phyloP scores from a whole-genome alignment of 92 coral and sea anemone genomes.

The Porites divaricata region DNA sequence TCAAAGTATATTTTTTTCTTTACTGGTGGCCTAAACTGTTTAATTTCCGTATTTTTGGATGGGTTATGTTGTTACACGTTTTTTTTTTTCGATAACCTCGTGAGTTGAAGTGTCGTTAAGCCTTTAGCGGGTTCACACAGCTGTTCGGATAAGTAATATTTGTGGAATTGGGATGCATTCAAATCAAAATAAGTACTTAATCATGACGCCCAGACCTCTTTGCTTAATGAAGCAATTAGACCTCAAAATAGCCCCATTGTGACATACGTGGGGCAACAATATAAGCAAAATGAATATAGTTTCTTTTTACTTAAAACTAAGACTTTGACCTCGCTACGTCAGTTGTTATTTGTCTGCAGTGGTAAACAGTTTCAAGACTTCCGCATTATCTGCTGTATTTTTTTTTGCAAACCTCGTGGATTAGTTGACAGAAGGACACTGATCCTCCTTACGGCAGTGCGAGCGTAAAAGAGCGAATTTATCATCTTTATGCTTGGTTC shows the following conservation, averaged over 20 bases:
- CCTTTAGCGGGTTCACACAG: neutral
- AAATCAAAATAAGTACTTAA: conserved; percentile 22
- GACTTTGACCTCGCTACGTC: neutral
- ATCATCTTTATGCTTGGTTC: conserved; percentile 20
- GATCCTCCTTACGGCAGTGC: neutral
- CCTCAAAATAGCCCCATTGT: neutral
- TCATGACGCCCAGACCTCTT: conserved; percentile 16
- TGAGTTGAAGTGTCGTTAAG: neutral
- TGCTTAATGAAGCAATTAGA: conserved; percentile 19
- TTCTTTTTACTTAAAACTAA: neutral
- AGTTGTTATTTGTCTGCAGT: neutral
- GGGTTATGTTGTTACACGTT: neutral
- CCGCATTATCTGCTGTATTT: too few species aligned
- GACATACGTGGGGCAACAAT: neutral
- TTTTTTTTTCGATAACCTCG: neutral
- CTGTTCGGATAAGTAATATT: conserved; percentile 26
- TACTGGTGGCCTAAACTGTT: neutral
- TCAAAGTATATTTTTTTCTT: too few species aligned
- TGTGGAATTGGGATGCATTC: conserved; percentile 8
- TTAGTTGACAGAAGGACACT: too few species aligned
- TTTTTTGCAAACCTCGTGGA: too few species aligned
- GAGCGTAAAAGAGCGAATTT: neutral
- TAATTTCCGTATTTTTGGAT: neutral
- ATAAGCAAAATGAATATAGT: neutral
- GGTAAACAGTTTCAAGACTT: neutral